Conservation (phyloP, 2,888 invertebrate genomes). For the Colostygia pectinataria region DNA sequence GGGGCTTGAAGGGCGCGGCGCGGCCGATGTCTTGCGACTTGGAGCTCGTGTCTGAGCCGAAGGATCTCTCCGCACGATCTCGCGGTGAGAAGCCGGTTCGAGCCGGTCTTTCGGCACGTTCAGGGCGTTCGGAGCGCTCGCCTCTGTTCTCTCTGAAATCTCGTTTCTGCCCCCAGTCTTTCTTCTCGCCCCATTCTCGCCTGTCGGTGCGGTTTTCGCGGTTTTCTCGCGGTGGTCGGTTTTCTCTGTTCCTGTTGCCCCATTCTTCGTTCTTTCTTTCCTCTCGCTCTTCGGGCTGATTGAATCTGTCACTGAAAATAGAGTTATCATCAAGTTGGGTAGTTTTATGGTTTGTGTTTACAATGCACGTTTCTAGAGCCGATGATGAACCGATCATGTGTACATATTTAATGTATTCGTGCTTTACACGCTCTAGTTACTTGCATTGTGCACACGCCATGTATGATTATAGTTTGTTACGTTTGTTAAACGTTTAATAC, state of each 20-base stretch:
- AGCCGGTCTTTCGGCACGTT: conserved; percentile 44
- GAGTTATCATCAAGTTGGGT: neutral
- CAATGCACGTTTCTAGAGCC: conserved; percentile 10
- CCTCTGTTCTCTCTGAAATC: conserved; percentile 42
- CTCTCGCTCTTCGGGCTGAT: conserved; percentile 54
- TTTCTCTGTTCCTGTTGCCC: conserved; percentile 42
- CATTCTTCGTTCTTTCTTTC: conserved; percentile 53
- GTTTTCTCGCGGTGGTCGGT: conserved; percentile 29
- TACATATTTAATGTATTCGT: conserved; percentile 13
- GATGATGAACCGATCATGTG: conserved; percentile 5
- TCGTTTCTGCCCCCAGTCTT: conserved; percentile 38
- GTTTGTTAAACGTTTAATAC: conserved; percentile 8
- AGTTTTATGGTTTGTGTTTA: neutral
- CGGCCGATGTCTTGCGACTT: conserved; percentile 57
- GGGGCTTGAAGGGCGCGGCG: conserved; percentile 57
- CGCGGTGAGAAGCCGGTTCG: conserved; percentile 65
- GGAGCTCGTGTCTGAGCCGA: conserved; percentile 63
- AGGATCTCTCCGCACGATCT: conserved; percentile 57
- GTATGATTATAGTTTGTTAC: conserved; percentile 9
- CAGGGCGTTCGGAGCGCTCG: conserved; percentile 38
- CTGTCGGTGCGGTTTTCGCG: conserved; percentile 39
- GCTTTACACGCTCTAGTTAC: conserved; percentile 19
- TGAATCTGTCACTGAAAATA: conserved; percentile 46
- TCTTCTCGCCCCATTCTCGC: conserved; percentile 46
- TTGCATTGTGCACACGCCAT: conserved; percentile 20